Evolutionary conservation across 2,797 vertebrate species (phyloP).

Genomic region (Odontamblyopus lacepedii): DNA sequence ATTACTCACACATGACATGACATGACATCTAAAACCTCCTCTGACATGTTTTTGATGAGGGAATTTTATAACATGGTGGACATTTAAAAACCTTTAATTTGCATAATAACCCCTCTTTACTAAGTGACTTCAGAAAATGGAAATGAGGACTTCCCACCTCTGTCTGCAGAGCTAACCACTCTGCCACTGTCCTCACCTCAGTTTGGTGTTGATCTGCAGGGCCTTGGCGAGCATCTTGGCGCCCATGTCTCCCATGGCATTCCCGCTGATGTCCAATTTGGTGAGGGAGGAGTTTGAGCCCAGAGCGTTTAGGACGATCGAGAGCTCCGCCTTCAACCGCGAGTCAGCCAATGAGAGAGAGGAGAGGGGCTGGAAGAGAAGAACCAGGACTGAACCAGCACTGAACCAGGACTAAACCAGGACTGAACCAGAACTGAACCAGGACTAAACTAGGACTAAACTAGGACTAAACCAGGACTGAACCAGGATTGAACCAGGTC

Average conservation of each 20-base stretch:
- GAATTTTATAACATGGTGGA: too few relatives aligned
- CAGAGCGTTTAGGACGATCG: slow-evolving; percentile 92
- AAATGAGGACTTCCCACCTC: too few relatives aligned
- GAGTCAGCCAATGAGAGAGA: slow-evolving; percentile 95
- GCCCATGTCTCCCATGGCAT: slow-evolving; percentile 96
- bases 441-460: too few relatives aligned
- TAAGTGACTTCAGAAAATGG: too few relatives aligned
- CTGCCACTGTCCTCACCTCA: slow-evolving; percentile 79
- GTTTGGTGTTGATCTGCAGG: slow-evolving; percentile 96
- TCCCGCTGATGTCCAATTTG: slow-evolving; percentile 94
- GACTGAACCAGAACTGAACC: not conserved
- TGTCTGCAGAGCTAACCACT: too few relatives aligned
- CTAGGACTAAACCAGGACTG: too few relatives aligned
- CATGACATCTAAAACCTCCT: too few relatives aligned
- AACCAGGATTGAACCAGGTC: not conserved
- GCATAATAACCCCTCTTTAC: too few relatives aligned
- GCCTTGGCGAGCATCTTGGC: slow-evolving; percentile 98
- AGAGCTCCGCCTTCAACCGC: slow-evolving; percentile 90
- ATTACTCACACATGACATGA: too few relatives aligned
- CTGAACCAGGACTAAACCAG: not conserved
- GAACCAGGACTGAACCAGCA: not conserved
- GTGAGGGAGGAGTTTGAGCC: slow-evolving; percentile 94
- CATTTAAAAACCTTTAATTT: too few relatives aligned
- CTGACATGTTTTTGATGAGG: too few relatives aligned
- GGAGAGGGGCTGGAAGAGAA: slow-evolving; percentile 81